Conservation (phyloP, 1,140 invertebrate species). For the Augochlora pura region DNA sequence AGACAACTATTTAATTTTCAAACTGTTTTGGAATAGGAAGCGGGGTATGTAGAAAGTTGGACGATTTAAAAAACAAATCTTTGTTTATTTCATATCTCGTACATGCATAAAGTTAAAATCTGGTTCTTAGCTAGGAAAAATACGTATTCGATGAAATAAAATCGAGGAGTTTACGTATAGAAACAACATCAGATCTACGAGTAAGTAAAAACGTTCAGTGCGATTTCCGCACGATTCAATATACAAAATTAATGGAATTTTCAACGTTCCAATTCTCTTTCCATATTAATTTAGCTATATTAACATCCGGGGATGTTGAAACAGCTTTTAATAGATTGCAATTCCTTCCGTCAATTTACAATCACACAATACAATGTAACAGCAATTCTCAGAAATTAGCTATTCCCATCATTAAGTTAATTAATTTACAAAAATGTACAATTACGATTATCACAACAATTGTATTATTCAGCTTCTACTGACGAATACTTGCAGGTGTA, state of each 20-base stretch:
- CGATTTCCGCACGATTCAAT: background rate
- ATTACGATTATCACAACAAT: conserved; percentile 11
- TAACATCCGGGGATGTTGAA: no score
- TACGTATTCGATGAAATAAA: conserved; percentile 9
- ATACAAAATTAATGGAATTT: background rate
- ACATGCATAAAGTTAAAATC: conserved; percentile 44
- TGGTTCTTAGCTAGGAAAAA: conserved; percentile 38
- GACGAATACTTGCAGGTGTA: no score
- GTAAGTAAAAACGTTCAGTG: background rate
- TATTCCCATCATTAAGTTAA: conserved; percentile 5
- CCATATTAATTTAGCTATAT: background rate
- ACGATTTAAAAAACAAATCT: conserved; percentile 20
- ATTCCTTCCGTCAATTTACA: background rate
- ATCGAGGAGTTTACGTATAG: background rate
- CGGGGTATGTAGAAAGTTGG: background rate
- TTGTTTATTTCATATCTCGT: conserved; percentile 26
- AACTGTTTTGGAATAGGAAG: background rate
- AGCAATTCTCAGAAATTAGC: background rate
- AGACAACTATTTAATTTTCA: no score
- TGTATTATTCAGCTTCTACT: background rate
- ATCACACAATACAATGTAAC: background rate
- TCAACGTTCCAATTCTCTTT: background rate
- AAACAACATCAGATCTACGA: conserved; percentile 2
- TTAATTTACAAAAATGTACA: conserved; percentile 52
- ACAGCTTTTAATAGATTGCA: background rate